Conservation (phyloP, 2,888 invertebrate genomes). For the Nephrotoma guestfalica region DNA sequence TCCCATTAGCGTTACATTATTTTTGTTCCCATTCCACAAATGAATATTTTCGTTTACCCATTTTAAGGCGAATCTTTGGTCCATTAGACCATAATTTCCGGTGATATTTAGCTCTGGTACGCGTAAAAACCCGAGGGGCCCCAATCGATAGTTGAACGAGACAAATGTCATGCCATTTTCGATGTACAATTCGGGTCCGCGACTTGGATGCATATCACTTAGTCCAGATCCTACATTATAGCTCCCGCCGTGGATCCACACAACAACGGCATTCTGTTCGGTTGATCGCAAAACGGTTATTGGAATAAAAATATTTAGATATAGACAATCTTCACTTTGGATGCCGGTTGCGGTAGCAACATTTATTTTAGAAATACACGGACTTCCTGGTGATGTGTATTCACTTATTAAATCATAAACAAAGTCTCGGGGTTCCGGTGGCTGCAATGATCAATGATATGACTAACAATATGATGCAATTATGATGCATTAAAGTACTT, state of each 20-base stretch:
- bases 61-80: neutral
- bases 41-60: neutral
- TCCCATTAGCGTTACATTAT: neutral
- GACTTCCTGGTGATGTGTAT: neutral
- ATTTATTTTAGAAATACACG: neutral
- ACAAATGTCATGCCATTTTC: neutral
- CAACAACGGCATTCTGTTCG: conserved; percentile 24
- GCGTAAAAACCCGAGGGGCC: conserved; percentile 19
- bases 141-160: conserved; percentile 26
- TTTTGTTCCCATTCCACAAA: neutral
- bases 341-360: too few relatives aligned
- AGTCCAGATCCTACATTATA: conserved; percentile 20
- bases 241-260: conserved; percentile 30
- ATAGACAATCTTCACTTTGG: neutral
- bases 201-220: conserved; percentile 25
- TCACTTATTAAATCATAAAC: neutral
- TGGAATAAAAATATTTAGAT: neutral
- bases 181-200: conserved; percentile 3
- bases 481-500: neutral
- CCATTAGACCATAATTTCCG: conserved; percentile 4
- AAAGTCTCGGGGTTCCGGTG: neutral
- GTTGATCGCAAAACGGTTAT: neutral
- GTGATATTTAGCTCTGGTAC: neutral
- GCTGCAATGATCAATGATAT: neutral
- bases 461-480: too few relatives aligned